phyloP scores from a whole-genome alignment of 2,797 vertebrate genomes.

The Typhlichthys subterraneus region DNA sequence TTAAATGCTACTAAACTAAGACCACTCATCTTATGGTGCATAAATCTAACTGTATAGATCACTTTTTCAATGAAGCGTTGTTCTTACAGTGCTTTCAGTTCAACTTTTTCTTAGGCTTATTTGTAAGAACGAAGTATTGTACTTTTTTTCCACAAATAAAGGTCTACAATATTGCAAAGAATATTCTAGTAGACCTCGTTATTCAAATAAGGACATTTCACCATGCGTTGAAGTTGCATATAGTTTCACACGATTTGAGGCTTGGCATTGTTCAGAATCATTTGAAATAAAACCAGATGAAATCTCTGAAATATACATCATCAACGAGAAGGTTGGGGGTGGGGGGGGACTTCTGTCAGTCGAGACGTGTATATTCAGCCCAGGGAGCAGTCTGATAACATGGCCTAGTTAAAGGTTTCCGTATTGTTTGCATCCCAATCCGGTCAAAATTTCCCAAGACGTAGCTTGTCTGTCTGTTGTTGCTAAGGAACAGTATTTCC shows the following conservation, averaged over 20 bases:
- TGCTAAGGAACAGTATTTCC: slow-evolving; percentile 77
- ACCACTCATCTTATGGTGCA: slow-evolving; percentile 26
- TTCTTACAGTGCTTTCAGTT: slow-evolving; percentile 47
- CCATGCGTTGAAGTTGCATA: slow-evolving; percentile 12
- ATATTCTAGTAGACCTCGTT: not conserved
- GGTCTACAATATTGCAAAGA: slow-evolving; percentile 46
- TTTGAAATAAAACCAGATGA: slow-evolving; percentile 22
- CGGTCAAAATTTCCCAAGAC: slow-evolving; percentile 76
- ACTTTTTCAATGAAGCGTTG: slow-evolving; percentile 32
- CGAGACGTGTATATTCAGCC: slow-evolving; percentile 49
- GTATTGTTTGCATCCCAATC: slow-evolving; percentile 73
- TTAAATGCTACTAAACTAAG: slow-evolving; percentile 26
- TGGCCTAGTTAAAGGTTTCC: slow-evolving; percentile 73
- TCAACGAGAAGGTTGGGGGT: slow-evolving; percentile 16
- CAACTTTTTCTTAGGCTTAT: slow-evolving; percentile 52
- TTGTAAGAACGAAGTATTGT: slow-evolving; percentile 62
- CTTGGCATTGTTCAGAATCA: slow-evolving; percentile 12
- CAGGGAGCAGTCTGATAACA: slow-evolving; percentile 63
- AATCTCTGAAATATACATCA: slow-evolving; percentile 41
- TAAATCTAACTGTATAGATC: slow-evolving; percentile 30
- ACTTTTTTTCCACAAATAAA: slow-evolving; percentile 65
- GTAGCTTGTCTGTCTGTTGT: slow-evolving; percentile 76
- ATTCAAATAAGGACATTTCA: not conserved
- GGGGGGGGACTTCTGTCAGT: slow-evolving; percentile 47
- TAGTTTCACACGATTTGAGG: slow-evolving; percentile 10